phyloP scores from a whole-genome alignment of 2,797 vertebrate species.

The Malurus splendens region DNA sequence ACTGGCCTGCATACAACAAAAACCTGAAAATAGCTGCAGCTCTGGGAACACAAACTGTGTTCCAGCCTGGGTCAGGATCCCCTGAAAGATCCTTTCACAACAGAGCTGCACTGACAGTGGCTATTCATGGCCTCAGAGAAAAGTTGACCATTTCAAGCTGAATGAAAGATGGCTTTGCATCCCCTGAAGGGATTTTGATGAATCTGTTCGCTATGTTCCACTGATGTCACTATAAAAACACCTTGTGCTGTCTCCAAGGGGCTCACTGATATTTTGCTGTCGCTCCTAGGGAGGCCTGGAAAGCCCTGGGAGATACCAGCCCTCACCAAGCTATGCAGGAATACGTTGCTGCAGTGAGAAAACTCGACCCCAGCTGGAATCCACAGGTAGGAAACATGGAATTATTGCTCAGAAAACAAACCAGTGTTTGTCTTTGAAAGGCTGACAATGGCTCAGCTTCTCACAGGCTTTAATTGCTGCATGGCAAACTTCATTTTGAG shows the following conservation, averaged over 20 bases:
- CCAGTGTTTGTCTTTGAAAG: neutral
- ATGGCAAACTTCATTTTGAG: conserved; percentile 30
- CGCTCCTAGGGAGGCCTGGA: conserved; percentile 90
- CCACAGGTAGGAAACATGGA: conserved; percentile 78
- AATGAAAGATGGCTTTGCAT: neutral
- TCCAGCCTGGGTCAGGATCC: neutral
- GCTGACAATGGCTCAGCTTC: neutral
- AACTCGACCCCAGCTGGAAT: conserved; percentile 87
- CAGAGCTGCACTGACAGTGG: neutral
- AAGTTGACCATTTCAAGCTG: neutral
- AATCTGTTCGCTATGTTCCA: neutral
- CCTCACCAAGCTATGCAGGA: conserved; percentile 90
- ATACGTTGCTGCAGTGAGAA: conserved; percentile 85
- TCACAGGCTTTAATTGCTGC: conserved; percentile 2
- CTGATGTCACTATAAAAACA: neutral
- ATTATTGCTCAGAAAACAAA: neutral
- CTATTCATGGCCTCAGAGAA: neutral
- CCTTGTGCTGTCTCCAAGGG: neutral
- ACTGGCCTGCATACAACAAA: neutral
- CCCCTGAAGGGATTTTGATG: neutral
- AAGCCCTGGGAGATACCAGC: conserved; percentile 88
- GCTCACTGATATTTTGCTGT: neutral
- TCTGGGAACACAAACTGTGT: neutral
- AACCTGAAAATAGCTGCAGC: neutral
- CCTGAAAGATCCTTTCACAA: neutral